Evolutionary conservation across 2,888 invertebrate species (phyloP), one percentile per base, ranked within the genome.

Genomic region (Lampropteryx suffumata): DNA sequence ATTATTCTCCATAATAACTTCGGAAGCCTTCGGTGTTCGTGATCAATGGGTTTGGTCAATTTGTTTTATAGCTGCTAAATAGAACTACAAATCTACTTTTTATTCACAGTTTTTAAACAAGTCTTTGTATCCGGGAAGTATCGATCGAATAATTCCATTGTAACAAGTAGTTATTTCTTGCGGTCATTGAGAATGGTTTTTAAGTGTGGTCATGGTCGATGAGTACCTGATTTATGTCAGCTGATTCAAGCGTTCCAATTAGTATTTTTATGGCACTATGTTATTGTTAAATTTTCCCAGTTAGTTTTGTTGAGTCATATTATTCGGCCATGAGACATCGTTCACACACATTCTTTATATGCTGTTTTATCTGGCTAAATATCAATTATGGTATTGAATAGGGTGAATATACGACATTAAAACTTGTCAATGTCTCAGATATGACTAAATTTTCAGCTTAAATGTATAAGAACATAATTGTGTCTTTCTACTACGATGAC

Each of bases 281-380:
- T 11, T 30, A 37, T 24, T 37, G 29, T 26, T 21, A 21, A 14
- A 40, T 14, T 26, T 33, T 7, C 12, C 3, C 17, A n/a, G 10
- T 10, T 10, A 4, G 11, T 34, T 21, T 36, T 44, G 33, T 12
- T 42, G 49, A 42, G 36, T 49, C 30, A 49, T 42, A n/a, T n/a
- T 11, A 8, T 27, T 24, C n/a, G 34, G 12, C 26, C 42, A 26
- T 48, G 35, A 45, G 30, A n/a, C 26, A 33, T 34, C 14, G 12
- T 41, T 9, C 1, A 2, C 3, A 14, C 8, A 8, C 28, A 3
- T 35, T 21, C 24, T 35, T 24, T 21, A 21, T 11, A 35, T 35
- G 21, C 21, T 3, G 5, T 21, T 2, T 3, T n/a, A 21, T 21
- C 24, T 35, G 35, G 11, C n/a, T n/a, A 14, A 17, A 34, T 34